Conservation (phyloP, 2,888 invertebrate species). For the Nowickia ferox region DNA sequence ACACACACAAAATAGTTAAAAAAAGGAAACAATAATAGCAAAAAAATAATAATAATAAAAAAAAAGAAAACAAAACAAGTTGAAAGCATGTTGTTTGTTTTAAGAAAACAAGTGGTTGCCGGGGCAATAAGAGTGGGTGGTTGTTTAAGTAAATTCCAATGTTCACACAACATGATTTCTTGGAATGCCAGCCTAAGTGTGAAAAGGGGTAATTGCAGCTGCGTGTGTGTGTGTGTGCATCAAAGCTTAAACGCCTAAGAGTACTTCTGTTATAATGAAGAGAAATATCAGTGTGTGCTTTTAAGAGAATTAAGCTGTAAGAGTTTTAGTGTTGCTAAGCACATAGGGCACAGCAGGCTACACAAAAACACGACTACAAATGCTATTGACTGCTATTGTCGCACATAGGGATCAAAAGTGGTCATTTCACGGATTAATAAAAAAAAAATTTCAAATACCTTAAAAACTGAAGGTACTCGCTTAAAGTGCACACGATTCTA, state of each 20-base stretch:
- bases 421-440: too few relatives aligned
- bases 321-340: background rate
- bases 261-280: background rate
- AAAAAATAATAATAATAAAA: conserved; percentile 44
- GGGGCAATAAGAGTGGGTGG: conserved; percentile 75
- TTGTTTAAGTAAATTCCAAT: conserved; percentile 57
- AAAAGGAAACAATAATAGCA: conserved; percentile 4
- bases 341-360: too few relatives aligned
- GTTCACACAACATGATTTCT: conserved; percentile 54
- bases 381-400: too few relatives aligned
- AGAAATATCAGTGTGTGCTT: background rate
- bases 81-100: conserved; percentile 78
- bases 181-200: conserved; percentile 40
- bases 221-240: background rate
- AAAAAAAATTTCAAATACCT: too few relatives aligned
- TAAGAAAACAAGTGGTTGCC: conserved; percentile 82
- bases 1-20: conserved; percentile 35
- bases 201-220: conserved; percentile 39
- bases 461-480: too few relatives aligned
- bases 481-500: too few relatives aligned
- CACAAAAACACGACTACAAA: too few relatives aligned
- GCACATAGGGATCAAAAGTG: too few relatives aligned
- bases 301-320: conserved; percentile 21
- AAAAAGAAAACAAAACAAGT: conserved; percentile 54
- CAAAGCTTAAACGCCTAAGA: background rate